These are phyloP conservation scores for Acanthopleura granulata DNA, from an alignment of 2,888 invertebrate species.

Conservation along the genomic window DNA sequence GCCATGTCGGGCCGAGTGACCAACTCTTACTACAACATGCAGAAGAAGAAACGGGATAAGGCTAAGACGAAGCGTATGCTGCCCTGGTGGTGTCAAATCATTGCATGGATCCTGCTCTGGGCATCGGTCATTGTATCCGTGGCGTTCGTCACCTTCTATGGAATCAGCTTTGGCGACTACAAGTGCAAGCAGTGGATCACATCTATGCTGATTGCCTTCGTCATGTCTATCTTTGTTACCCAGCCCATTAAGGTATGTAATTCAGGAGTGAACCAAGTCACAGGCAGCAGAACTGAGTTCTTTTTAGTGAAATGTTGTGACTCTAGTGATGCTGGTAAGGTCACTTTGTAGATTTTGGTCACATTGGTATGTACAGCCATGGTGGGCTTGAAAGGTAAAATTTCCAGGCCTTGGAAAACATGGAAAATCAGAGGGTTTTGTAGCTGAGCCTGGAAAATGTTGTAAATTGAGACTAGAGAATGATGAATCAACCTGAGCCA, in stretches of 20 bases:
- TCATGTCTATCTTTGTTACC: constrained; percentile 71
- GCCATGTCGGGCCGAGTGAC: constrained; percentile 30
- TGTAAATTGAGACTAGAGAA: too few relatives aligned
- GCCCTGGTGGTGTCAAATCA: constrained; percentile 66
- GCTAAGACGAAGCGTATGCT: constrained; percentile 60
- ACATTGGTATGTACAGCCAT: too few relatives aligned
- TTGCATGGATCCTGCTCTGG: constrained; percentile 71
- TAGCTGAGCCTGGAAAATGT: too few relatives aligned
- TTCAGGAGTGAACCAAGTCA: too few relatives aligned
- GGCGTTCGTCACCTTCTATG: constrained; percentile 71
- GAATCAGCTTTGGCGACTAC: constrained; percentile 70
- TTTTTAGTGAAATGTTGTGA: too few relatives aligned
- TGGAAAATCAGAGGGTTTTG: too few relatives aligned
- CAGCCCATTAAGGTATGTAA: constrained; percentile 71
- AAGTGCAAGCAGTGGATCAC: constrained; percentile 72
- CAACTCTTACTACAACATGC: not conserved
- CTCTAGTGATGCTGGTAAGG: too few relatives aligned
- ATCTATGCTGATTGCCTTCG: constrained; percentile 71
- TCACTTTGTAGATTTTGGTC: too few relatives aligned
- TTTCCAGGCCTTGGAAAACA: too few relatives aligned
- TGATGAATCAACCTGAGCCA: too few relatives aligned
- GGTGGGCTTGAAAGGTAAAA: too few relatives aligned
- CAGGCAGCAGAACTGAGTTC: too few relatives aligned
- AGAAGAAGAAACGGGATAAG: constrained; percentile 25
- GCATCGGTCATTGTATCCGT: constrained; percentile 63